phyloP scores from a whole-genome alignment of 2,888 invertebrate genomes.

The Orchesellides sinensis region DNA sequence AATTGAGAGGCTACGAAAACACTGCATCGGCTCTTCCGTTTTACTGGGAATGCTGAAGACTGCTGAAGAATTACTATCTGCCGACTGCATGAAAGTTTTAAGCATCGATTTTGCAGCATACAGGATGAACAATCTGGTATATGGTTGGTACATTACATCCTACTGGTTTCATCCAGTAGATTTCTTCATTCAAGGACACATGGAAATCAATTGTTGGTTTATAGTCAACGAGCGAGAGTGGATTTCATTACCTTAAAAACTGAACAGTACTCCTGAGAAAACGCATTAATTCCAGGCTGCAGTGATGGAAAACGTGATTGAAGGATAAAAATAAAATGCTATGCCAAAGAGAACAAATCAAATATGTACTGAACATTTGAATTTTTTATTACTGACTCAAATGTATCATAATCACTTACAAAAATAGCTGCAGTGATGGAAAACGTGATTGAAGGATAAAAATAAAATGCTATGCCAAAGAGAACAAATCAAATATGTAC shows the following conservation, averaged over 20 bases:
- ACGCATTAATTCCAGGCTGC: too few relatives aligned
- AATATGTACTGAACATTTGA: slow-evolving; percentile 12
- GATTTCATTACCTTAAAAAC: neutral
- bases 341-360: neutral
- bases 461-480: neutral
- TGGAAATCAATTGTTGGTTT: slow-evolving; percentile 16
- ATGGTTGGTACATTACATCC: neutral
- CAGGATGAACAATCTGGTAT: neutral
- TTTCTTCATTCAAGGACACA: slow-evolving; percentile 16
- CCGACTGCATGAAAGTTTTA: neutral
- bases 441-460: neutral
- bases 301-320: neutral
- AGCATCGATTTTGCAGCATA: neutral
- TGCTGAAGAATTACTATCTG: neutral
- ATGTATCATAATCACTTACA: neutral
- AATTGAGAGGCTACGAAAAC: slow-evolving; percentile 9
- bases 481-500: neutral
- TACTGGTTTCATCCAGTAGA: slow-evolving; percentile 16
- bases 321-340: neutral
- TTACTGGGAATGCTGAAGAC: neutral
- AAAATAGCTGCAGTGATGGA: neutral
- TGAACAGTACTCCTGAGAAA: neutral
- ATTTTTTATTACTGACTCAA: slow-evolving; percentile 55
- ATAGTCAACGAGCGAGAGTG: neutral
- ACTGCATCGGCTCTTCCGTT: slow-evolving; percentile 7